Conservation (phyloP, 2,888 invertebrate species). For the Dichetophora obliterata region DNA sequence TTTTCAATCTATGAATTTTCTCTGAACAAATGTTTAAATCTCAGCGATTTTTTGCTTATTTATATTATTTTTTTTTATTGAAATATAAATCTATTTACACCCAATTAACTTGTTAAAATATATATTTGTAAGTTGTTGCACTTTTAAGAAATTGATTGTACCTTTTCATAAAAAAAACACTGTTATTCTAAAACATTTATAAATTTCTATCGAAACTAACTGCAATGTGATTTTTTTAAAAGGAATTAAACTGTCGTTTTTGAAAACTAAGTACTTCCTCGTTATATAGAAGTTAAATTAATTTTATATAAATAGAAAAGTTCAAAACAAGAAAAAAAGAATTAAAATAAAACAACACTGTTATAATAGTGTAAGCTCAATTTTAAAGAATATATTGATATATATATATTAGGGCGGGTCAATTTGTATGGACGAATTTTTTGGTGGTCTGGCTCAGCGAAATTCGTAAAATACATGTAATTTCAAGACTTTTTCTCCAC, state of each 20-base stretch:
- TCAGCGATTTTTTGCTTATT: neutral
- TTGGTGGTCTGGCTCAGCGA: no score
- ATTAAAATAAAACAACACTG: neutral
- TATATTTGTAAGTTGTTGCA: neutral
- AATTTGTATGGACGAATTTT: no score
- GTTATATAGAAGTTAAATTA: neutral
- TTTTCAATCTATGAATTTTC: constrained; percentile 1
- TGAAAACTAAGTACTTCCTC: constrained; percentile 9
- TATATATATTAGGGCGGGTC: no score
- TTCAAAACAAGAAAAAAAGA: neutral
- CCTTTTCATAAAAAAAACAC: neutral
- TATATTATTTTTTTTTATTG: neutral
- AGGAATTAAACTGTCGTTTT: constrained; percentile 1
- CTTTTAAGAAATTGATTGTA: neutral
- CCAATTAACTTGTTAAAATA: neutral
- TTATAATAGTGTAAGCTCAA: neutral
- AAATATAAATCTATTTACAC: neutral
- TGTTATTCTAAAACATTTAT: neutral
- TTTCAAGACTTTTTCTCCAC: no score
- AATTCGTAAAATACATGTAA: no score
- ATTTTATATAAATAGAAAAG: neutral
- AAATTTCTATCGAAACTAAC: constrained; percentile 19
- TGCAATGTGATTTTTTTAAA: constrained; percentile 17
- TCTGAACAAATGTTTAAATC: neutral
- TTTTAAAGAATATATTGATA: neutral